These are phyloP conservation scores for Sander vitreus DNA, from an alignment of 2,113 vertebrate genomes.

Conservation along the genomic window DNA sequence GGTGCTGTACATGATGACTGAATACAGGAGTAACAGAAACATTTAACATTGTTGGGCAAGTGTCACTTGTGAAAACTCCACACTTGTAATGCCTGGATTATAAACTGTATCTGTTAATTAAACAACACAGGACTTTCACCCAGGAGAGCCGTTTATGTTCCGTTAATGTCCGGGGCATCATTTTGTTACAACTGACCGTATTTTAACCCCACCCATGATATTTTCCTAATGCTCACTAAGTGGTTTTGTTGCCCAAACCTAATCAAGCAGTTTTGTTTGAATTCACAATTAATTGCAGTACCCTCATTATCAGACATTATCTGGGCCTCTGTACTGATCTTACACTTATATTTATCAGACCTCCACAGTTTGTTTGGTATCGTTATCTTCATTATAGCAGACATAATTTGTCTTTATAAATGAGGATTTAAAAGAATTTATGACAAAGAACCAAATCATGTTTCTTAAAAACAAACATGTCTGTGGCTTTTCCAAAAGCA, in stretches of 20 bases:
- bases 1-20: neutral
- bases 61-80: neutral
- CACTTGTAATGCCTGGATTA: neutral
- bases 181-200: too few species aligned
- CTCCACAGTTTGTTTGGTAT: neutral
- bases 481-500: neutral
- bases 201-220: too few species aligned
- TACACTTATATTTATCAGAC: neutral
- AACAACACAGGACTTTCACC: too few species aligned
- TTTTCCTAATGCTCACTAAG: too few species aligned
- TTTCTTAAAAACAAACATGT: neutral
- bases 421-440: neutral
- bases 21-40: neutral
- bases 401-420: neutral
- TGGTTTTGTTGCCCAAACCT: too few species aligned
- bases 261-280: too few species aligned
- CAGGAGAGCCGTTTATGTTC: too few species aligned
- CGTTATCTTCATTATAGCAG: neutral
- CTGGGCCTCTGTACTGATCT: neutral
- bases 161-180: too few species aligned
- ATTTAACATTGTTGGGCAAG: neutral
- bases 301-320: conserved; percentile 14
- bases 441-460: neutral
- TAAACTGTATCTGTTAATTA: neutral
- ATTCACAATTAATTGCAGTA: conserved; percentile 4